Evolutionary conservation across 2,113 vertebrate genomes (phyloP), one percentile per base, ranked within the genome.

Genomic region (Eulemur rufifrons): DNA sequence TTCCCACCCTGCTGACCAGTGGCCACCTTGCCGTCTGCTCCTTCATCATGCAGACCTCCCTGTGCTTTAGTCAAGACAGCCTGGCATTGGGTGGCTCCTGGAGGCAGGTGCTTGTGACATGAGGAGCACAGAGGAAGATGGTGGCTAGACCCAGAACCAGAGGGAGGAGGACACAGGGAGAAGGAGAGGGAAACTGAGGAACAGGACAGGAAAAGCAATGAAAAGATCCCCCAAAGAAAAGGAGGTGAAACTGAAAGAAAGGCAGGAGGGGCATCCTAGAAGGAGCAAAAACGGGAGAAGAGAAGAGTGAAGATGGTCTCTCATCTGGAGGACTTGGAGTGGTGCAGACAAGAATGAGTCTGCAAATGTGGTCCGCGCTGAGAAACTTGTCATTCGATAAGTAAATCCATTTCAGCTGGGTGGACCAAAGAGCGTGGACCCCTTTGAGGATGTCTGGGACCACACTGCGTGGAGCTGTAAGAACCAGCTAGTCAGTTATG

Each of bases 391-490:
- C 52, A 0, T 17, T n/a, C 32, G 71, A 29, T 15, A 32, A 39
- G 1, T 12, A 61, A 39, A 45, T 3, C 29, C 45, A 2, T 29
- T 45, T 29, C 54, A 7, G 32, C 37, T 21, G 21, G 47, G 76
- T 15, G n/a, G 61, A 32, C 21, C 17, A 61, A n/a, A 14, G 91
- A 23, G 13, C 23, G 18, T 2, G 5, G 54, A 9, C 0, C 45
- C 47, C 54, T 50, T 39, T 21, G 54, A 89, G 80, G 61, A 15
- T 2, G 1, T 69, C 20, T 6, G 45, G 68, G 77, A 10, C 83
- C 61, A 21, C 2, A 5, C 64, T 8, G 6, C 0, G 0, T 8
- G 66, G 86, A 8, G 0, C 73, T 52, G 17, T 3, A 4, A 29
- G 84, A 47, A 18, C 47, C 32, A 32, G 92, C 80, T 23, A 32